These are phyloP conservation scores for Enteromius treurensis DNA, from an alignment of 2,797 vertebrate genomes.

Conservation along the genomic window DNA sequence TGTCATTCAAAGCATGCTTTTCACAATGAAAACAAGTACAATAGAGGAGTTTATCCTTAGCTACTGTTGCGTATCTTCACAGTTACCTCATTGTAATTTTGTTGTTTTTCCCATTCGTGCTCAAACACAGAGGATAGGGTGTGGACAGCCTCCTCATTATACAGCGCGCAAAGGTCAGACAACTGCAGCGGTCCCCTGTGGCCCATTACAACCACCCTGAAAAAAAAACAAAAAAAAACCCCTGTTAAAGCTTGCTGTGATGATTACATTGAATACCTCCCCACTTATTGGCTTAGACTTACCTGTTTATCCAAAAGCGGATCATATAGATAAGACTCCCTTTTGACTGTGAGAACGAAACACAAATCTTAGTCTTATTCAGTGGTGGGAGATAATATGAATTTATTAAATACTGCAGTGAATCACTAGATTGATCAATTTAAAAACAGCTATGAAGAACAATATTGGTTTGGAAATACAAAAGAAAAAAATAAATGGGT, in stretches of 20 bases:
- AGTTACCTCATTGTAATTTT: slow-evolving; percentile 51
- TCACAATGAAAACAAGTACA: background rate
- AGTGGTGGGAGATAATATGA: background rate
- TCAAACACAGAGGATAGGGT: slow-evolving; percentile 68
- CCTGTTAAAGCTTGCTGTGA: background rate
- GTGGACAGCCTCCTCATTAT: slow-evolving; percentile 64
- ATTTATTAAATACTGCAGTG: background rate
- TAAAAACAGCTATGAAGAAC: background rate
- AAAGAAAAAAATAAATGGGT: background rate
- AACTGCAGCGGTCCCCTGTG: slow-evolving; percentile 71
- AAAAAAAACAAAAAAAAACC: slow-evolving; percentile 40
- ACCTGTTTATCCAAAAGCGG: slow-evolving; percentile 71
- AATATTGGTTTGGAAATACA: background rate
- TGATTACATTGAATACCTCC: background rate
- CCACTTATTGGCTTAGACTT: background rate
- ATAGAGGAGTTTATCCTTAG: background rate
- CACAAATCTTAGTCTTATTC: background rate
- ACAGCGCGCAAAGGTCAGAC: slow-evolving; percentile 69
- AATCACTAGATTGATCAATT: background rate
- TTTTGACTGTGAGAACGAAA: background rate
- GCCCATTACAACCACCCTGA: slow-evolving; percentile 67
- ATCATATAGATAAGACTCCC: slow-evolving; percentile 65
- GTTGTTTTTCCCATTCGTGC: slow-evolving; percentile 70
- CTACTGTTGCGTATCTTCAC: background rate
- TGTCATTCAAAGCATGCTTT: background rate